phyloP scores from a whole-genome alignment of 2,113 vertebrate genomes.

The Thryonomys swinderianus region DNA sequence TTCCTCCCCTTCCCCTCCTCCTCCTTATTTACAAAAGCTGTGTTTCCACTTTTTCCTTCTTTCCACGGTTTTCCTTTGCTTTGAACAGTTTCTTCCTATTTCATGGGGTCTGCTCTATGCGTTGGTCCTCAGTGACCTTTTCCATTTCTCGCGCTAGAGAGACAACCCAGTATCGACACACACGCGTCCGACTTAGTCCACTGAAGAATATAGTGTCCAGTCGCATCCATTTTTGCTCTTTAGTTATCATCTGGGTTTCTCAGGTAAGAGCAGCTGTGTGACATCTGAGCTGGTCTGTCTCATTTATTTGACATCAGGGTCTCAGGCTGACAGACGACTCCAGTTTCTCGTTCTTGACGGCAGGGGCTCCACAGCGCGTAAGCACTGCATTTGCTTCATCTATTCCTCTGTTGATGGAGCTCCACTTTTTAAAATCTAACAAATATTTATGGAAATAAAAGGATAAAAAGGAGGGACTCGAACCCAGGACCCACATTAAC shows the following conservation, averaged over 20 bases:
- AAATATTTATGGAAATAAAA: not conserved
- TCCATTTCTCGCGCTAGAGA: too few relatives aligned
- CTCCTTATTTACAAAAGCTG: too few relatives aligned
- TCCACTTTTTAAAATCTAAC: not conserved
- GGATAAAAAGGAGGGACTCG: not conserved
- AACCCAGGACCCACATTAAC: not conserved
- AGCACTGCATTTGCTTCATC: not conserved
- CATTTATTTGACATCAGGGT: fast-evolving
- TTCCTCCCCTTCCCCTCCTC: too few relatives aligned
- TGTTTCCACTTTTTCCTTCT: too few relatives aligned
- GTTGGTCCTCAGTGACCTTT: too few relatives aligned
- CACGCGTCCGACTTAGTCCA: too few relatives aligned
- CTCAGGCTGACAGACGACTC: not conserved
- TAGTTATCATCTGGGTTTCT: not conserved
- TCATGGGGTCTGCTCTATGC: too few relatives aligned
- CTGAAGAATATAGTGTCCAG: too few relatives aligned
- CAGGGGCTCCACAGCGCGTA: not conserved
- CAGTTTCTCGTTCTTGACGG: not conserved
- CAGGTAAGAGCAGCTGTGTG: not conserved
- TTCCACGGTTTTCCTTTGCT: too few relatives aligned
- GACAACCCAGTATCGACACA: too few relatives aligned
- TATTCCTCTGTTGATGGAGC: not conserved
- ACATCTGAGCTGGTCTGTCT: not conserved
- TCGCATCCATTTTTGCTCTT: not conserved
- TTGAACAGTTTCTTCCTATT: too few relatives aligned